Evolutionary conservation across 2,888 invertebrate species (phyloP).

Genomic region (Embidobia sp.): DNA sequence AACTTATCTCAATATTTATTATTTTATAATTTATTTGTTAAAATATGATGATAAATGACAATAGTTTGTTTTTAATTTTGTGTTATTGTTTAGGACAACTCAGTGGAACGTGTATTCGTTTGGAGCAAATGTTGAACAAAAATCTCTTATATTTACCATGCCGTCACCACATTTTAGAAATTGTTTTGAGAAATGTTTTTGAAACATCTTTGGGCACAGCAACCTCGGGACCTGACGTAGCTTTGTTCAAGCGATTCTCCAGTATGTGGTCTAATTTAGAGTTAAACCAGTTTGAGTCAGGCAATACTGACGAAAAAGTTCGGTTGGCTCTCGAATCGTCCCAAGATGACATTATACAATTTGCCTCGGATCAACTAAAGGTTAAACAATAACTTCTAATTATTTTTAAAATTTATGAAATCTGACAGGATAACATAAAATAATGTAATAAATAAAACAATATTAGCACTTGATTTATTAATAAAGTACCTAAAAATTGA

Average conservation of each 20-base stretch:
- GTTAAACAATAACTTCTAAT: slow-evolving; percentile 1
- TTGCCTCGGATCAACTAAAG: slow-evolving; percentile 11
- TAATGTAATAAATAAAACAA: no score
- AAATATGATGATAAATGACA: neutral
- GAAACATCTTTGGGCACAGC: slow-evolving; percentile 14
- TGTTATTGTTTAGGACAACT: neutral
- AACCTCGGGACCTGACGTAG: slow-evolving; percentile 54
- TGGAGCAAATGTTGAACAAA: slow-evolving; percentile 65
- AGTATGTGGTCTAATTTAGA: slow-evolving; percentile 41
- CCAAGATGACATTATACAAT: neutral
- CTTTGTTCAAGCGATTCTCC: slow-evolving; percentile 60
- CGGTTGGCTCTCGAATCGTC: neutral
- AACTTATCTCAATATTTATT: neutral
- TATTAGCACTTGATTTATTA: no score
- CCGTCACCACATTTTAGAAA: slow-evolving; percentile 69
- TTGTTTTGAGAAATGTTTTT: slow-evolving; percentile 43
- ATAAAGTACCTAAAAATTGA: no score
- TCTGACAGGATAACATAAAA: no score
- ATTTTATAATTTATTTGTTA: neutral
- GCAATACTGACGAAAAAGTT: slow-evolving; percentile 1
- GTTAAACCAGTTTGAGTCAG: slow-evolving; percentile 8
- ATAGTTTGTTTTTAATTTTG: neutral
- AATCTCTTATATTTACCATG: slow-evolving; percentile 41
- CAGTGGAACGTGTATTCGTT: slow-evolving; percentile 1
- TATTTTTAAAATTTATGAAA: neutral